Base-by-base conservation (phyloP, 2,113 vertebrate species). In the Nansenia antarctica region DNA sequence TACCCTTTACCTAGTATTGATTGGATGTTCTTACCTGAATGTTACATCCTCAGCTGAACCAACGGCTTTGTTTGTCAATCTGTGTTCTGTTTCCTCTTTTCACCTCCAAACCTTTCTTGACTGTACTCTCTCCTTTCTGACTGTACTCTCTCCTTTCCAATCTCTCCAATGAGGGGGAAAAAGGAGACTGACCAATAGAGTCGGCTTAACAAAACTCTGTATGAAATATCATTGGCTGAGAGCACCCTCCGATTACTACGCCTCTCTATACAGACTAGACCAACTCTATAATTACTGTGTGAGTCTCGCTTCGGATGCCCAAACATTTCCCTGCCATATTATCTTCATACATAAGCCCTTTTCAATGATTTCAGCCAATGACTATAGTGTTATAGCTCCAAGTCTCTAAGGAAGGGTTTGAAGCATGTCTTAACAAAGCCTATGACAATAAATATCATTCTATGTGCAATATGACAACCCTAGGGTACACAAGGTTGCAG, bases 281-380 rank as follows among this genome's bases (percentile, higher is more conserved):
- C 76, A 68, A 76, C 81, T 76, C 82, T 90, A 69, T 89, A 89
- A 88, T 91, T 91, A 89, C 80, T 47, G 35, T 74, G 73, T 65
- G 80, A 73, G 77, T 83, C 72, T 79, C n/a, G 80, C 78, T 75
- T 80, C 31, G 74, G 82, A 85, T 76, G 74, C 62, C 75, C 69
- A 58, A 72, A 78, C 77, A 83, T 71, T 67, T 47, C 76, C 67
- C 85, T 85, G 82, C 87, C 78, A 79, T 71, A 69, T 74, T 45
- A 53, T 54, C n/a, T n/a, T 82, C 85, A 68, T 79, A 83, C 85
- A 68, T 79, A 83, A 72, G 76, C 15, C 72, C 82, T 69, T 57
- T 67, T 61, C 27, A 74, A 79, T 49, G 66, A 81, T 82, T 82
- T 81, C 34, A 54, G 72, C 58, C 34, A 64, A 69, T 42, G 37